These are phyloP conservation scores for Acronicta psi DNA, from an alignment of 2,888 invertebrate genomes.

Conservation along the genomic window DNA sequence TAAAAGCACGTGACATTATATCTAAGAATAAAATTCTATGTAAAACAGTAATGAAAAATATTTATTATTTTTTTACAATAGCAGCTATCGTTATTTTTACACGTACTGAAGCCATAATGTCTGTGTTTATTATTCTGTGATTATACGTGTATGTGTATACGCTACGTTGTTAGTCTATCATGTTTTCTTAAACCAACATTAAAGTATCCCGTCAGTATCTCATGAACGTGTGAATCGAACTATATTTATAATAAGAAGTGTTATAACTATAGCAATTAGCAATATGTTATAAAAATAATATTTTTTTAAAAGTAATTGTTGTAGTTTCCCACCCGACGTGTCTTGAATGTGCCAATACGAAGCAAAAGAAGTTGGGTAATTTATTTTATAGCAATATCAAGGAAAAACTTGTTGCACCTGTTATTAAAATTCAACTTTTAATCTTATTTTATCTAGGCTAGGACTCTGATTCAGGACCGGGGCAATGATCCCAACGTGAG, in stretches of 20 bases:
- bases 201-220: conserved; percentile 35
- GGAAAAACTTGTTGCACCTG: conserved; percentile 20
- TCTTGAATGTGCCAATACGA: conserved; percentile 28
- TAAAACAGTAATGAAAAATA: conserved; percentile 7
- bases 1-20: conserved; percentile 8
- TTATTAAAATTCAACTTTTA: conserved; percentile 38
- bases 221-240: conserved; percentile 42
- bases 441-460: conserved; percentile 9
- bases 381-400: conserved; percentile 50
- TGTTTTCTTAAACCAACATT: conserved; percentile 16
- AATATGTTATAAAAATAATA: conserved; percentile 49
- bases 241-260: conserved; percentile 41
- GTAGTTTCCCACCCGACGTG: conserved; percentile 31
- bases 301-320: conserved; percentile 33
- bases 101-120: background rate
- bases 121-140: conserved; percentile 7
- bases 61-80: conserved; percentile 13
- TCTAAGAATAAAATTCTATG: conserved; percentile 12
- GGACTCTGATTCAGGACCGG: too few species aligned
- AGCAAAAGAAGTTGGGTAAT: conserved; percentile 48
- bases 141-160: conserved; percentile 11
- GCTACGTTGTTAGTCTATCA: conserved; percentile 30
- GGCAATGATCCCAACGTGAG: too few species aligned
- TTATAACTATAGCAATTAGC: conserved; percentile 47
- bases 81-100: conserved; percentile 1